phyloP scores from a whole-genome alignment of 2,113 vertebrate species.

The Cryptotis parvus region DNA sequence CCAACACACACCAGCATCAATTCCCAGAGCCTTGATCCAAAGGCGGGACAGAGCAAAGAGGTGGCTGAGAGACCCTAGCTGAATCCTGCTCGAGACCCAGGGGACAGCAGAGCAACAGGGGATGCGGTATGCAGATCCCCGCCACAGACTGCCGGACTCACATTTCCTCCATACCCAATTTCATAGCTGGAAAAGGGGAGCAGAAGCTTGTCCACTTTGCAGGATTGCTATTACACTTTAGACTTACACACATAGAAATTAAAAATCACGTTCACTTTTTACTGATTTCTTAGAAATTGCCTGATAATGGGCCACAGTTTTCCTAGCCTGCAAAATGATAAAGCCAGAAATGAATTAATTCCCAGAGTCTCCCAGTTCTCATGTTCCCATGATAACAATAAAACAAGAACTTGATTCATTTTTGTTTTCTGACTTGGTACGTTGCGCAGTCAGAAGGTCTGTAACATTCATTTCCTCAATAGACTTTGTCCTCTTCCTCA shows the following conservation, averaged over 20 bases:
- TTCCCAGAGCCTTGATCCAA: not conserved
- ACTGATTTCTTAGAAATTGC: not conserved
- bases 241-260: not conserved
- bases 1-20: not conserved
- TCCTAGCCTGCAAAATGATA: not conserved
- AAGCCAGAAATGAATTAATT: not conserved
- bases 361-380: not conserved
- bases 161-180: not conserved
- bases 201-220: not conserved
- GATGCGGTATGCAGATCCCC: fast-evolving
- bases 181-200: not conserved
- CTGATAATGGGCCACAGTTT: not conserved
- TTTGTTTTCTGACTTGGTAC: not conserved
- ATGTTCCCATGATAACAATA: not conserved
- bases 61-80: not conserved
- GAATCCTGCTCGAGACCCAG: not conserved
- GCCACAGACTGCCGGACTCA: not conserved
- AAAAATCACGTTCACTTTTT: too few species aligned
- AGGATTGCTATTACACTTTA: not conserved
- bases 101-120: fast-evolving
- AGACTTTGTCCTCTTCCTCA: not conserved
- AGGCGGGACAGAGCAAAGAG: not conserved
- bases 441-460: not conserved
- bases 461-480: not conserved
- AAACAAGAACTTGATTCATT: not conserved